Evolutionary conservation across 2,888 invertebrate genomes (phyloP).

Genomic region (Apamea monoglypha): DNA sequence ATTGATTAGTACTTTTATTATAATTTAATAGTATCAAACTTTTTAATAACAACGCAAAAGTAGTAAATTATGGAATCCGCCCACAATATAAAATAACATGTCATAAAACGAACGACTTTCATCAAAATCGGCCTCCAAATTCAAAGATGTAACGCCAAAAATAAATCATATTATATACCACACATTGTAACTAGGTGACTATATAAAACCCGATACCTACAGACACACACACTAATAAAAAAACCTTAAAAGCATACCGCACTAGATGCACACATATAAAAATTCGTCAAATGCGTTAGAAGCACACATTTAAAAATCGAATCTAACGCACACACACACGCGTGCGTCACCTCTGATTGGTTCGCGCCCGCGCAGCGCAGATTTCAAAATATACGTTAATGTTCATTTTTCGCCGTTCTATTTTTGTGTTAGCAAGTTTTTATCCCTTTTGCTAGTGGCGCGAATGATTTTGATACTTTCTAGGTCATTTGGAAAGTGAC

Average conservation of each 20-base stretch:
- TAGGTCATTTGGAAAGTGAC: conserved; percentile 64
- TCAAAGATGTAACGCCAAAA: conserved; percentile 52
- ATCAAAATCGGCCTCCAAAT: conserved; percentile 58
- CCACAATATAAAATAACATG: conserved; percentile 7
- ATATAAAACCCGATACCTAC: conserved; percentile 48
- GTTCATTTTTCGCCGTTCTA: conserved; percentile 87
- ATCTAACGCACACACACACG: conserved; percentile 74
- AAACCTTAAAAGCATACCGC: conserved; percentile 47
- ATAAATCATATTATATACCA: conserved; percentile 51
- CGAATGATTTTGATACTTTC: conserved; percentile 80
- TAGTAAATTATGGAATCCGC: background rate
- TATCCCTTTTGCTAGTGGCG: conserved; percentile 76
- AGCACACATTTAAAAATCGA: conserved; percentile 67
- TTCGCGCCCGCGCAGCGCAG: conserved; percentile 66
- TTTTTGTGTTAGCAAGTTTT: conserved; percentile 88
- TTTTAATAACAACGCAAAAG: background rate
- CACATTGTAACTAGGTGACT: conserved; percentile 38
- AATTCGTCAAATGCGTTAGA: conserved; percentile 59
- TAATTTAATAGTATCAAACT: too few relatives aligned
- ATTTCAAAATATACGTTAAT: conserved; percentile 81
- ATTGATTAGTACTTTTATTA: background rate
- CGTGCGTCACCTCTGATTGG: conserved; percentile 75
- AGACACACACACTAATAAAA: conserved; percentile 50
- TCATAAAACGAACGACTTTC: conserved; percentile 35
- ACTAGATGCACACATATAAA: conserved; percentile 61